Evolutionary conservation across 2,888 invertebrate species (phyloP).

Genomic region (Pyrocoelia pectoralis): DNA sequence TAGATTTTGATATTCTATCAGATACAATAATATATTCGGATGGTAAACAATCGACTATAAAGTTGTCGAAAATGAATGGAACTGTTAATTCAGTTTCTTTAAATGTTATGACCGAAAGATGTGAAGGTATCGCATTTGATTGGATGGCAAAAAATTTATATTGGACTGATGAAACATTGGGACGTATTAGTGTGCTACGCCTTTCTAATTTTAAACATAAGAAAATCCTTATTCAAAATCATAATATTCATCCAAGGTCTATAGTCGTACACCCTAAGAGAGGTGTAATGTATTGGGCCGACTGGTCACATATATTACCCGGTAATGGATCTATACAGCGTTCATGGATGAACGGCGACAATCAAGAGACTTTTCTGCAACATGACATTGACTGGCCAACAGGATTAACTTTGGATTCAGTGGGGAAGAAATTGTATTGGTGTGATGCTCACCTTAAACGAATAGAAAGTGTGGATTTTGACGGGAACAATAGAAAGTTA

Average conservation of each 20-base stretch:
- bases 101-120: conserved; percentile 67
- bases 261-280: conserved; percentile 73
- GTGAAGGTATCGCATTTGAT: conserved; percentile 83
- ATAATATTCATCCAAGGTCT: conserved; percentile 64
- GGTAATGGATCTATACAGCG: conserved; percentile 69
- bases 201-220: conserved; percentile 65
- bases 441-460: conserved; percentile 75
- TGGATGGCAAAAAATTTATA: conserved; percentile 85
- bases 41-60: conserved; percentile 57
- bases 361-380: conserved; percentile 65
- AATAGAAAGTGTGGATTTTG: conserved; percentile 71
- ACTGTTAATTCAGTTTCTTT: conserved; percentile 49
- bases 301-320: conserved; percentile 66
- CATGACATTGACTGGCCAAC: conserved; percentile 74
- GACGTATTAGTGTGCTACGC: conserved; percentile 73
- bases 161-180: conserved; percentile 81
- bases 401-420: conserved; percentile 74
- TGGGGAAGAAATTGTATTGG: conserved; percentile 69
- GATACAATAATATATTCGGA: conserved; percentile 62
- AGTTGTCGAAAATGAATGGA: conserved; percentile 42
- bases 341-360: conserved; percentile 79
- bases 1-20: conserved; percentile 72
- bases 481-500: conserved; percentile 63
- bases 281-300: conserved; percentile 81
- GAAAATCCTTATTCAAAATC: conserved; percentile 66